Conservation (phyloP, 64 coral and sea anemone species). For the Actinia equina region DNA sequence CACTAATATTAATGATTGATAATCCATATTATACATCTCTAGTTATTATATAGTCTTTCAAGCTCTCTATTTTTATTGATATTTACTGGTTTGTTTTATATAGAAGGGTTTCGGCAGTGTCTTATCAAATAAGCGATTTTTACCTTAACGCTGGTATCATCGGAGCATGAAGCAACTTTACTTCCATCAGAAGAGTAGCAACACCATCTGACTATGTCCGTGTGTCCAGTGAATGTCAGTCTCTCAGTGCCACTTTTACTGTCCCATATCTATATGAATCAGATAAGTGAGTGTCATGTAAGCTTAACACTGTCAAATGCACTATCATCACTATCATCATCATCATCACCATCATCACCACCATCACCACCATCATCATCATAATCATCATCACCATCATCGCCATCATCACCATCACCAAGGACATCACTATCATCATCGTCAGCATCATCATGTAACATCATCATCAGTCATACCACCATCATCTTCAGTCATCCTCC, state of each 20-base stretch:
- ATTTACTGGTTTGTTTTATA: too few relatives aligned
- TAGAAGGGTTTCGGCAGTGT: too few relatives aligned
- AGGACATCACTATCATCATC: neutral
- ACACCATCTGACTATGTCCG: conserved; percentile 90
- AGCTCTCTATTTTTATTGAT: too few relatives aligned
- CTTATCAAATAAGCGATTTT: neutral
- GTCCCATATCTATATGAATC: conserved; percentile 65
- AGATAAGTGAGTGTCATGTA: neutral
- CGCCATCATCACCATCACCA: neutral
- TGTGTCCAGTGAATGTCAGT: conserved; percentile 64
- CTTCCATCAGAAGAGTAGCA: conserved; percentile 86
- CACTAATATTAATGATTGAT: too few relatives aligned
- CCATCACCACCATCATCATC: neutral
- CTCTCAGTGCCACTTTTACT: conserved; percentile 42
- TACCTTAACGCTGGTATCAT: conserved; percentile 91
- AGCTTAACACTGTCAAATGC: neutral
- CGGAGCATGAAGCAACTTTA: conserved; percentile 82
- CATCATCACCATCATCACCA: neutral
- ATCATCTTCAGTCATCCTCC: neutral
- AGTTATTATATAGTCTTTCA: too few relatives aligned
- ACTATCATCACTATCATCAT: neutral
- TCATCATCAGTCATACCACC: neutral
- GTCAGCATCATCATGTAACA: neutral
- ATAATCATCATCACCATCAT: neutral
- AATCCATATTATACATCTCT: too few relatives aligned